Percentiles rank a stretch among this genome's conserved stretches.
Conservation (phyloP, 2,888 invertebrate species). For the Nomada goodeniana region DNA sequence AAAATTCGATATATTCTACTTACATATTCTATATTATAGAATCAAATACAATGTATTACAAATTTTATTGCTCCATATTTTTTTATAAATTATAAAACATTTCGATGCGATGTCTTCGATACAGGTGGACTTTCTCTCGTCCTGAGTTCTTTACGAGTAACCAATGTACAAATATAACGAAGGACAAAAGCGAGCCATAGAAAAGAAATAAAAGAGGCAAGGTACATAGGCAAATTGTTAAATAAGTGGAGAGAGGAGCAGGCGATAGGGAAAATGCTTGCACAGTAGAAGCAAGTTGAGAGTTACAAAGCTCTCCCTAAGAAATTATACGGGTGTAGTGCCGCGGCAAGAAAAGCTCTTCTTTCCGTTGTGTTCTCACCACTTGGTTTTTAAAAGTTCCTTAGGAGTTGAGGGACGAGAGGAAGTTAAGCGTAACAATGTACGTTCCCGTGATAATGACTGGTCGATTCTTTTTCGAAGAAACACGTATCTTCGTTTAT, state of each 20-base stretch:
- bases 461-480: constrained; percentile 33
- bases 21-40: too few species aligned
- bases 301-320: not conserved
- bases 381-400: constrained; percentile 45
- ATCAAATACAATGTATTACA: too few species aligned
- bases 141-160: too few species aligned
- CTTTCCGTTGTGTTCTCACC: constrained; percentile 20
- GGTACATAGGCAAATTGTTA: not conserved
- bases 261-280: not conserved
- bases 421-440: constrained; percentile 35
- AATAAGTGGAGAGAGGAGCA: not conserved
- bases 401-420: not conserved
- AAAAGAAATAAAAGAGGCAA: not conserved
- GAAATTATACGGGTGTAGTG: constrained; percentile 20
- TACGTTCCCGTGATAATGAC: constrained; percentile 33
- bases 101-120: too few species aligned
- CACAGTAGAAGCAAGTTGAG: constrained; percentile 1
- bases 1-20: too few species aligned
- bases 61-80: too few species aligned
- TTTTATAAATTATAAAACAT: too few species aligned
- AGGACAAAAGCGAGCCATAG: not conserved
- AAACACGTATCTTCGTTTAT: constrained; percentile 23
- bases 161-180: not conserved
- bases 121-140: too few species aligned
- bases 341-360: not conserved